Evolutionary conservation across 2,888 invertebrate genomes (phyloP).

Genomic region (Cephus runcator): DNA sequence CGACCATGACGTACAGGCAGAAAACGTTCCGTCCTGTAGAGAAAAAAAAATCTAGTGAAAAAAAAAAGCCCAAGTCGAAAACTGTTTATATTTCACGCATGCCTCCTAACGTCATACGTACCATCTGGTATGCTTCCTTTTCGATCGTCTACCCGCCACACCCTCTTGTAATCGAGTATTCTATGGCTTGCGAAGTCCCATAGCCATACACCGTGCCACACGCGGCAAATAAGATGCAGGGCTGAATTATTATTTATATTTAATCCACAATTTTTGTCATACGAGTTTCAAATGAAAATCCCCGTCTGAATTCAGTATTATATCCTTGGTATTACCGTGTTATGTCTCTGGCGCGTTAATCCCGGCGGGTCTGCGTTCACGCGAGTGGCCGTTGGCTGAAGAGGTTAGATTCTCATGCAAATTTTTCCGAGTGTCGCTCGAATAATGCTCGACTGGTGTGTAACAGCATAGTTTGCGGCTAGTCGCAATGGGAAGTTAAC

Average conservation of each 20-base stretch:
- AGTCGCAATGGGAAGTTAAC: neutral
- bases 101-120: conserved; percentile 23
- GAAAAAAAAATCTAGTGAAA: neutral
- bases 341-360: neutral
- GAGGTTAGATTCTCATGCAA: neutral
- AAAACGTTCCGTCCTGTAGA: neutral
- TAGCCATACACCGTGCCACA: neutral
- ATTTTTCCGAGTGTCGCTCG: neutral
- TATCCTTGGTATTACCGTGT: neutral
- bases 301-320: neutral
- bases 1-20: neutral
- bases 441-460: neutral
- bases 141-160: conserved; percentile 5
- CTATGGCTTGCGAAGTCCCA: neutral
- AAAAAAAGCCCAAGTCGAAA: neutral
- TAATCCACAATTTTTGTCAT: neutral
- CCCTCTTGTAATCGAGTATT: conserved; percentile 2
- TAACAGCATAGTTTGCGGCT: neutral
- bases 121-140: conserved; percentile 35
- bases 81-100: conserved; percentile 21
- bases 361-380: neutral
- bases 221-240: neutral
- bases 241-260: neutral
- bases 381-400: neutral
- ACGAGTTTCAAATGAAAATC: too few species aligned